phyloP scores from a whole-genome alignment of 2,888 invertebrate genomes.

The Leptinotarsa haldemani region DNA sequence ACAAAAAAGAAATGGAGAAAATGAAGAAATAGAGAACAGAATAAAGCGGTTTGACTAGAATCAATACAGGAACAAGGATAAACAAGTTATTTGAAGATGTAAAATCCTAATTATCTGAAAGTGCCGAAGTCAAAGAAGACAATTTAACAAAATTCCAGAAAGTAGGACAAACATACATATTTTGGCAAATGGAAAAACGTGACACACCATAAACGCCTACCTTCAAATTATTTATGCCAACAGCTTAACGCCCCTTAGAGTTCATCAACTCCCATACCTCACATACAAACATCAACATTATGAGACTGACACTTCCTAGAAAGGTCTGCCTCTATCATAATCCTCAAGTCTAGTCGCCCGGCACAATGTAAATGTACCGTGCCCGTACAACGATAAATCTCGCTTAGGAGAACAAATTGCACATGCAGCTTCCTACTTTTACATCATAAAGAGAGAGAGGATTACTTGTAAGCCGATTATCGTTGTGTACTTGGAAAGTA shows the following conservation, averaged over 20 bases:
- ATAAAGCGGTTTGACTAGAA: too few species aligned
- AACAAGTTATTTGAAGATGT: too few species aligned
- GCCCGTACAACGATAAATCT: slow-evolving; percentile 24
- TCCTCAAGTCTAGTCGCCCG: slow-evolving; percentile 5
- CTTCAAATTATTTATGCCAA: not conserved
- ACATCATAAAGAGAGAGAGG: slow-evolving; percentile 11
- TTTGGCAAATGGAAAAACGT: not conserved
- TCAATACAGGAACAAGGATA: too few species aligned
- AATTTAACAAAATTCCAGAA: too few species aligned
- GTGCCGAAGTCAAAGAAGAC: too few species aligned
- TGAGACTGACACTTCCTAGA: slow-evolving; percentile 14
- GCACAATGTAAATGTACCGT: not conserved
- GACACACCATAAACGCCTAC: not conserved
- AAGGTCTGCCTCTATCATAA: slow-evolving; percentile 9
- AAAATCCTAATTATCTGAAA: too few species aligned
- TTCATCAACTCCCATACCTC: not conserved
- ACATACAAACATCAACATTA: slow-evolving; percentile 4
- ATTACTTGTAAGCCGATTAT: slow-evolving; percentile 12
- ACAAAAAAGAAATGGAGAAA: too few species aligned
- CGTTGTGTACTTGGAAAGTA: slow-evolving; percentile 20
- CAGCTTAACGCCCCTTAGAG: not conserved
- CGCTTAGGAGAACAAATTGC: slow-evolving; percentile 30
- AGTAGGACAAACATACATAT: not conserved
- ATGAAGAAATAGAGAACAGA: too few species aligned
- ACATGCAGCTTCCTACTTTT: slow-evolving; percentile 33